These are phyloP conservation scores for Catocala sponsa DNA, from an alignment of 2,888 invertebrate genomes.

Conservation along the genomic window DNA sequence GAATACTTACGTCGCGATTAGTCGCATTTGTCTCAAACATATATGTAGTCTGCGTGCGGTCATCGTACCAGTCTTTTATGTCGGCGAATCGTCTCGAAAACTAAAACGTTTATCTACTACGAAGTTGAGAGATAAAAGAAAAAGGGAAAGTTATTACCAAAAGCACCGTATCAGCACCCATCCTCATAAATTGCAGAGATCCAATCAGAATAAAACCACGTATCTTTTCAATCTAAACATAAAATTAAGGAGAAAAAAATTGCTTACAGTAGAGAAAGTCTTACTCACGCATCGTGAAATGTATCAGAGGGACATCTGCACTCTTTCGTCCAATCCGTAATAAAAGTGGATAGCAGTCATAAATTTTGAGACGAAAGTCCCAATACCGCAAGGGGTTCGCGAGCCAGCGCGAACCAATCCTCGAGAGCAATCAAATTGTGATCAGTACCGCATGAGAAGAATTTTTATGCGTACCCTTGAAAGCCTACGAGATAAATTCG, in stretches of 20 bases:
- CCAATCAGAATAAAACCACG: slow-evolving; percentile 48
- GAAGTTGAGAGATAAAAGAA: slow-evolving; percentile 19
- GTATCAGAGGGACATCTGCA: slow-evolving; percentile 77
- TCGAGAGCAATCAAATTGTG: slow-evolving; percentile 81
- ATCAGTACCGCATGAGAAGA: slow-evolving; percentile 77
- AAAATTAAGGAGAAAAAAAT: slow-evolving; percentile 52
- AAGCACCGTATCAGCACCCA: slow-evolving; percentile 6
- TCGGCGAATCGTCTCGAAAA: neutral
- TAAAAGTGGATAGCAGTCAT: slow-evolving; percentile 78
- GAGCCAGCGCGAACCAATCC: slow-evolving; percentile 55
- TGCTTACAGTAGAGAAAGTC: slow-evolving; percentile 46
- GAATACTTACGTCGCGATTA: too few species aligned
- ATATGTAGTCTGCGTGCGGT: neutral
- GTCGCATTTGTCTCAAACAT: neutral
- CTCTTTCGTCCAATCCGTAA: slow-evolving; percentile 79
- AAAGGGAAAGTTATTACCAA: slow-evolving; percentile 18
- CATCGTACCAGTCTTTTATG: neutral
- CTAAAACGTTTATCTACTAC: slow-evolving; percentile 21
- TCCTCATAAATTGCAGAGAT: slow-evolving; percentile 25
- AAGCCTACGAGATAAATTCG: slow-evolving; percentile 70
- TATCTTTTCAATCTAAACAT: slow-evolving; percentile 53
- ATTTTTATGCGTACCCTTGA: slow-evolving; percentile 77
- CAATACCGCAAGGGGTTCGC: slow-evolving; percentile 62
- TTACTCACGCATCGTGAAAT: slow-evolving; percentile 55
- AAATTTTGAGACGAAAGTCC: slow-evolving; percentile 71